These are phyloP conservation scores for Trisateles emortualis DNA, from an alignment of 2,888 invertebrate species.

Conservation along the genomic window DNA sequence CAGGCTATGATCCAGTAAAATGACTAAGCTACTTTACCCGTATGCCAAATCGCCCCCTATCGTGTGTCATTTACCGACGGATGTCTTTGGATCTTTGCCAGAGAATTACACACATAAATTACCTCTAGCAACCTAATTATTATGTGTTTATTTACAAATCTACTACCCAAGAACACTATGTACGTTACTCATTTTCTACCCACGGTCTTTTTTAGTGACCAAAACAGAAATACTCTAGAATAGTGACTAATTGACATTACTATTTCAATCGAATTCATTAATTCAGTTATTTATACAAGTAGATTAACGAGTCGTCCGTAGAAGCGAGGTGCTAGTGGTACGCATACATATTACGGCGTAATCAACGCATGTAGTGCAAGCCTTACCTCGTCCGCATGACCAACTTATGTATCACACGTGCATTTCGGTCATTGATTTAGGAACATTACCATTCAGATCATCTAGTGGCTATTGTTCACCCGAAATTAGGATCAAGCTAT, in stretches of 20 bases:
- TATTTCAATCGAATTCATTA: constrained; percentile 8
- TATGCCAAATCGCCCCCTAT: constrained; percentile 63
- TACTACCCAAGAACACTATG: constrained; percentile 9
- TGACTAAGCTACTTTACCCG: constrained; percentile 51
- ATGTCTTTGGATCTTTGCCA: constrained; percentile 61
- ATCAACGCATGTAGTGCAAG: constrained; percentile 56
- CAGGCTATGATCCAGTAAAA: constrained; percentile 47
- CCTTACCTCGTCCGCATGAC: constrained; percentile 70
- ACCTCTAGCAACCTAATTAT: constrained; percentile 55
- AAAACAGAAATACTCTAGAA: background rate
- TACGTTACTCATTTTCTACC: constrained; percentile 12
- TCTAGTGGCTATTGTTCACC: constrained; percentile 50
- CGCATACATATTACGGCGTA: constrained; percentile 67
- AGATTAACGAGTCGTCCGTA: constrained; percentile 38
- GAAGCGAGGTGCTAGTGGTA: constrained; percentile 35
- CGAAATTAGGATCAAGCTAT: constrained; percentile 59
- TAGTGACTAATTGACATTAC: constrained; percentile 3
- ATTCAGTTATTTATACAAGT: constrained; percentile 8
- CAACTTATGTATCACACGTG: constrained; percentile 71
- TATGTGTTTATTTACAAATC: constrained; percentile 40
- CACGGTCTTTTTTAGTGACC: constrained; percentile 11
- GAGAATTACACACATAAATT: constrained; percentile 55
- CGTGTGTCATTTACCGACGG: constrained; percentile 62
- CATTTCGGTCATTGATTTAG: constrained; percentile 68
- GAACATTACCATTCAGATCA: constrained; percentile 74